A percentile compares a stretch with the other conserved stretches of the same genome.
Conservation (phyloP, 1,140 invertebrate genomes). For the Drosophila truncata region DNA sequence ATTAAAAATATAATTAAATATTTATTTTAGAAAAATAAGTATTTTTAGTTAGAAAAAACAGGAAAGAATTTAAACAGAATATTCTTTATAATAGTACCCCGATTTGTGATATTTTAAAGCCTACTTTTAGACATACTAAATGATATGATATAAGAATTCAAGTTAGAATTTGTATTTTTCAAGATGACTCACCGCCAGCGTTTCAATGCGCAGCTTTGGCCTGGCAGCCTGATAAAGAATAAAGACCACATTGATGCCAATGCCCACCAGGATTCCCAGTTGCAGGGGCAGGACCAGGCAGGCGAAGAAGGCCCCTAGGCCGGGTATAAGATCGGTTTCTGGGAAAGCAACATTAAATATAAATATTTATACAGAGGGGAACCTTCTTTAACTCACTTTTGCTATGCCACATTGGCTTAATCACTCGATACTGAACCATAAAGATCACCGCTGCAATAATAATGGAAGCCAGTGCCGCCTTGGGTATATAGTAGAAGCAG, state of each 20-base stretch:
- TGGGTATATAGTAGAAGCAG: conserved; percentile 93
- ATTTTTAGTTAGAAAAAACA: not conserved
- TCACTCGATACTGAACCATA: conserved; percentile 93
- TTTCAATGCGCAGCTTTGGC: conserved; percentile 93
- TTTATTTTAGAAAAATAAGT: not conserved
- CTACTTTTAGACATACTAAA: conserved; percentile 30
- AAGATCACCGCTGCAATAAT: conserved; percentile 94
- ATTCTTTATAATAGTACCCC: not conserved
- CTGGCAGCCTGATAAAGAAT: conserved; percentile 95
- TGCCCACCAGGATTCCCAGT: conserved; percentile 95
- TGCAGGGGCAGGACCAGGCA: conserved; percentile 94
- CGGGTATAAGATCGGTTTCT: conserved; percentile 95
- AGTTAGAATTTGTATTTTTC: not conserved
- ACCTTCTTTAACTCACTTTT: conserved; percentile 90
- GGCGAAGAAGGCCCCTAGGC: conserved; percentile 92
- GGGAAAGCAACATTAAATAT: not conserved
- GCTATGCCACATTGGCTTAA: conserved; percentile 92
- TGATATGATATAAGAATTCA: too few species aligned
- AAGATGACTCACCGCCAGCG: conserved; percentile 86
- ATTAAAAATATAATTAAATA: not conserved
- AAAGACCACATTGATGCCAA: conserved; percentile 94
- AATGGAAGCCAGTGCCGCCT: conserved; percentile 91
- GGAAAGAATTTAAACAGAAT: conserved; percentile 59
- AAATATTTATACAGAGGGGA: conserved; percentile 50
- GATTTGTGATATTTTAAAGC: not conserved